Percentiles rank a stretch among this genome's conserved stretches.
Evolutionary conservation across 2,888 invertebrate genomes (phyloP).

Genomic region (Orthonevra nobilis): DNA sequence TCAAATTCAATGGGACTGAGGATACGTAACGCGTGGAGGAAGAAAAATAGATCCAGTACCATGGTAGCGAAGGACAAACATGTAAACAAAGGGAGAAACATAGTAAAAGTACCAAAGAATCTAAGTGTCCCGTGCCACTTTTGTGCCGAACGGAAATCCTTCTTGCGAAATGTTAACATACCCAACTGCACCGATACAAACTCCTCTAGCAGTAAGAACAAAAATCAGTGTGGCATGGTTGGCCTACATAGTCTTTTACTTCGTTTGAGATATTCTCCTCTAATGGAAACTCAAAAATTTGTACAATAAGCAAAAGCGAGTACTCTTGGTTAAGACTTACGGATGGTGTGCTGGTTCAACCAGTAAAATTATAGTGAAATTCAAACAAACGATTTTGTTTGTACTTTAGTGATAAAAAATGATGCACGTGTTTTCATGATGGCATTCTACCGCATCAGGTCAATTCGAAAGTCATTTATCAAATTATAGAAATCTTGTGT

Average conservation of each 20-base stretch:
- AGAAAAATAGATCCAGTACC: constrained; percentile 36
- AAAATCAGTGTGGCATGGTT: constrained; percentile 26
- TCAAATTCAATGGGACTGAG: constrained; percentile 55
- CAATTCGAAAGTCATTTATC: too few relatives aligned
- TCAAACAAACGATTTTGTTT: too few relatives aligned
- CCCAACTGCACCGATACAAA: constrained; percentile 11
- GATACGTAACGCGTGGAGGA: constrained; percentile 45
- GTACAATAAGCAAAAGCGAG: too few relatives aligned
- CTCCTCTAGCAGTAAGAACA: background rate
- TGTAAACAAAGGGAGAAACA: background rate
- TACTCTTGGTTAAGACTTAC: too few relatives aligned
- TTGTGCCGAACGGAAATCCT: constrained; percentile 37
- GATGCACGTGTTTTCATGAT: too few relatives aligned
- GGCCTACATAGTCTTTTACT: background rate
- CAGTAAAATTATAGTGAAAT: too few relatives aligned
- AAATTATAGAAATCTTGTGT: too few relatives aligned
- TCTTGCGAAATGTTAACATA: constrained; percentile 29
- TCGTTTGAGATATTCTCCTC: background rate
- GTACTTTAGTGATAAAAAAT: too few relatives aligned
- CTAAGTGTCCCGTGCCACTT: constrained; percentile 10
- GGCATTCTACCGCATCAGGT: too few relatives aligned
- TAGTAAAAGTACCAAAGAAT: background rate
- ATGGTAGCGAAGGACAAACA: constrained; percentile 32
- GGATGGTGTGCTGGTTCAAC: too few relatives aligned
- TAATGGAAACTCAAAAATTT: background rate